Percentiles rank a stretch among this genome's conserved stretches.
Conservation (phyloP, 2,797 vertebrate species). For the Sebastolobus alascanus region DNA sequence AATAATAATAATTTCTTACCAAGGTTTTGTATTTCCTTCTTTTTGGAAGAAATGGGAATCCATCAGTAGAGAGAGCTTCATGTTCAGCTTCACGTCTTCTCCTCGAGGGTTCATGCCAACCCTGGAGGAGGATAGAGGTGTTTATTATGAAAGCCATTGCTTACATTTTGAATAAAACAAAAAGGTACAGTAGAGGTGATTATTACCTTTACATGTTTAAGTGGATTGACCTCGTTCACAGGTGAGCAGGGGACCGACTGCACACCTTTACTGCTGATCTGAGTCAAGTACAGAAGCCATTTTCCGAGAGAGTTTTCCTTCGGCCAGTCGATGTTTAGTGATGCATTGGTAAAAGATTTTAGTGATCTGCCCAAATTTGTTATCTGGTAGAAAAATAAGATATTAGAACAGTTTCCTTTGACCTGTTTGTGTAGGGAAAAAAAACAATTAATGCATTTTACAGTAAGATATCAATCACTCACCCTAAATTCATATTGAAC, state of each 20-base stretch:
- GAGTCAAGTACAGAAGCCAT: slow-evolving; percentile 92
- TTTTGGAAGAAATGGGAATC: slow-evolving; percentile 81
- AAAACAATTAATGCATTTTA: background rate
- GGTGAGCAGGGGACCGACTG: slow-evolving; percentile 88
- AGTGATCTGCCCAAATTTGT: slow-evolving; percentile 92
- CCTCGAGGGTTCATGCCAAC: slow-evolving; percentile 68
- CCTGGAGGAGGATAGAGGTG: slow-evolving; percentile 27
- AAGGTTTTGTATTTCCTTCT: slow-evolving; percentile 90
- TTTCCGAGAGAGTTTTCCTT: slow-evolving; percentile 90
- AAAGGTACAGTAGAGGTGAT: rapidly evolving
- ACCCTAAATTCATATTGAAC: slow-evolving; percentile 93
- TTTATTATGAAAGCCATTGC: background rate
- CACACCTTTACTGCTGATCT: slow-evolving; percentile 86
- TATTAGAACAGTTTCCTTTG: background rate
- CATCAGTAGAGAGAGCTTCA: slow-evolving; percentile 77
- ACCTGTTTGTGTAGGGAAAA: too few relatives aligned
- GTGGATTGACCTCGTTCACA: slow-evolving; percentile 81
- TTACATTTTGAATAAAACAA: background rate
- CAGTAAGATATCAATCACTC: slow-evolving; percentile 7
- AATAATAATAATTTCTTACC: slow-evolving; percentile 76
- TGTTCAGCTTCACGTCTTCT: slow-evolving; percentile 83
- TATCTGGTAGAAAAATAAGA: slow-evolving; percentile 80
- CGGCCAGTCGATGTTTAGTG: slow-evolving; percentile 92
- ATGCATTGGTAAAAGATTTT: slow-evolving; percentile 89
- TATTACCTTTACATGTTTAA: slow-evolving; percentile 71